Conservation (phyloP, 2,888 invertebrate species). For the Drosophila setosimentum region DNA sequence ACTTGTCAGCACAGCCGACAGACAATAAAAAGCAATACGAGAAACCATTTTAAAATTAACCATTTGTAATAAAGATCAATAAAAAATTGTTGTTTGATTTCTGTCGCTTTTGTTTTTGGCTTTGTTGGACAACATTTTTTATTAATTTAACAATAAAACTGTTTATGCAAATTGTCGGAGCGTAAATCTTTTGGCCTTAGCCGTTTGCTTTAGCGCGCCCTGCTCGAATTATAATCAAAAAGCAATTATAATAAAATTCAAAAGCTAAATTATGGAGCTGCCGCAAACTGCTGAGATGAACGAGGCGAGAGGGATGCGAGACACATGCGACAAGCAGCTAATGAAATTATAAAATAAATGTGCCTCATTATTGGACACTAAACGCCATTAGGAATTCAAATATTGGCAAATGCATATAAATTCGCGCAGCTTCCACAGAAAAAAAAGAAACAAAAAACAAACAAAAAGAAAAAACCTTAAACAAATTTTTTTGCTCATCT, state of each 20-base stretch:
- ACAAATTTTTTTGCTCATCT: constrained; percentile 46
- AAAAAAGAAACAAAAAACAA: background rate
- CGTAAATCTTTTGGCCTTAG: constrained; percentile 61
- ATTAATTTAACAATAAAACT: constrained; percentile 80
- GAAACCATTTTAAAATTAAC: constrained; percentile 54
- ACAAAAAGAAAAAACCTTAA: constrained; percentile 20
- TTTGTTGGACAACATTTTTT: constrained; percentile 60
- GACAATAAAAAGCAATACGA: constrained; percentile 66
- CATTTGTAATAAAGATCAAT: constrained; percentile 74
- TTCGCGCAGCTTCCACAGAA: constrained; percentile 39
- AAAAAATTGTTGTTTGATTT: constrained; percentile 57
- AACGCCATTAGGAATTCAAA: constrained; percentile 77
- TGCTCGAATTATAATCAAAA: constrained; percentile 74
- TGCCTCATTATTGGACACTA: constrained; percentile 81
- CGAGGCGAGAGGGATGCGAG: background rate
- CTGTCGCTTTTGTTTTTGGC: constrained; percentile 32
- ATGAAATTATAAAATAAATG: constrained; percentile 81
- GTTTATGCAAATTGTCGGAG: constrained; percentile 72
- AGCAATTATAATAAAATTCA: constrained; percentile 72
- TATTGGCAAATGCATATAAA: constrained; percentile 59
- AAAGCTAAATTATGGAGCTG: constrained; percentile 56
- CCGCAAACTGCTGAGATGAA: background rate
- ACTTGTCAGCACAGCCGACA: constrained; percentile 77
- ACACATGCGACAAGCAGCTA: constrained; percentile 62
- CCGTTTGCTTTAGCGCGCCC: constrained; percentile 44